Conservation (phyloP, 1,140 invertebrate species). For the Oryctes rhinoceros region DNA sequence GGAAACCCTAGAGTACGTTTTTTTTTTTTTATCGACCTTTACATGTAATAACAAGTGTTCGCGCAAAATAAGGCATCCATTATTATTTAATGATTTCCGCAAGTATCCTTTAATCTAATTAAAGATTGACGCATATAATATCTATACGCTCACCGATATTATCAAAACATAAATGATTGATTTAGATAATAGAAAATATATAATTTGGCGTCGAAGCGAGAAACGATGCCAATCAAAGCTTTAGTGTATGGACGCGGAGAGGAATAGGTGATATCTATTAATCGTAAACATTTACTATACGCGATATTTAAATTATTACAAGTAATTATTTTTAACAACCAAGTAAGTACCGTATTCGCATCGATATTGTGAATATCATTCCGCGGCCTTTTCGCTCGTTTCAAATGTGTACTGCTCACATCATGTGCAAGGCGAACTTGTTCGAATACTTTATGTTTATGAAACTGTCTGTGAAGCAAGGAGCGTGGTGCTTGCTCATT, state of each 20-base stretch:
- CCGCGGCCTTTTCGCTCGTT: neutral
- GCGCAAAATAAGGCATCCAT: neutral
- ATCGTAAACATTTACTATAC: neutral
- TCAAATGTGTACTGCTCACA: neutral
- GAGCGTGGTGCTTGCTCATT: neutral
- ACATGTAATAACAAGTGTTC: neutral
- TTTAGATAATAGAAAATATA: neutral
- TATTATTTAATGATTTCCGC: slow-evolving; percentile 1
- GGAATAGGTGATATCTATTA: neutral
- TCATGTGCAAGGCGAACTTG: slow-evolving; percentile 27
- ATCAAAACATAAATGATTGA: neutral
- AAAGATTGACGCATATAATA: neutral
- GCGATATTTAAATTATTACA: neutral
- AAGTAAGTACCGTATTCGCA: neutral
- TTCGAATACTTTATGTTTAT: slow-evolving; percentile 18
- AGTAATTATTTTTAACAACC: slow-evolving; percentile 17
- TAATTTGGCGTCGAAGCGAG: neutral
- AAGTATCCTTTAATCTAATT: neutral
- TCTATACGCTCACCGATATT: too few species aligned
- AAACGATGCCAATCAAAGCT: slow-evolving; percentile 14
- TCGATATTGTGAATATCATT: slow-evolving; percentile 26
- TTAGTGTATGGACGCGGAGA: neutral
- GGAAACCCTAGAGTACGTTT: neutral
- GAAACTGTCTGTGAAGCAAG: neutral
- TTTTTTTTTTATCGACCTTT: neutral